Base-by-base conservation (phyloP, 2,113 vertebrate genomes). In the Myrmecobius fasciatus region DNA sequence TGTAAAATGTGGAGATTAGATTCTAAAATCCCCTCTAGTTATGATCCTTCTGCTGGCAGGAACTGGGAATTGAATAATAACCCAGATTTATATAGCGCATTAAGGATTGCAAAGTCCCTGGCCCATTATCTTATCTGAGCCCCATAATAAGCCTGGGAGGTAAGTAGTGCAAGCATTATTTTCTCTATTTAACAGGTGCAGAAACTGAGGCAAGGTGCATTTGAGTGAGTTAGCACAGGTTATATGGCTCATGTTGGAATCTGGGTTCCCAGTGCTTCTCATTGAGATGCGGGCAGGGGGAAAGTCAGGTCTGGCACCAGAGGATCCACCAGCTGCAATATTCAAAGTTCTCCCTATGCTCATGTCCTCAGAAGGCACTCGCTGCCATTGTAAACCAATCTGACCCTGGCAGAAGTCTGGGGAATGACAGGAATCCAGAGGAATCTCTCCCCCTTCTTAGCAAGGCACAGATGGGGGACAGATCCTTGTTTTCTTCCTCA, bases 1-100 rank as follows among this genome's bases (percentile, higher is more conserved):
- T 90, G 89, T 95, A 92, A 95, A 92, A 14, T n/a, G 60, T 67
- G 20, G 31, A 93, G 53, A 28, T 52, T 53, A 53, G 43, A 90
- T 49, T n/a, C 17, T 1, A 60, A 52, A 51, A 36, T 48, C 91
- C 25, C 48, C 49, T n/a, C 36, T 93, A 28, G 75, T 17, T 43
- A 8, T 52, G 92, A 96, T 53, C 25, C 53, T 49, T 67, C 92
- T 91, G 53, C 24, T 24, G 91, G 46, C 25, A 60, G 28, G 17
- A 43, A 90, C 46, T 24, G 47, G 51, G 46, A 43, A 75, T 31
- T 1, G 10, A 92, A 28, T n/a, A 90, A 8, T n/a, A 90, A 51
- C 89, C 43, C 28, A 83, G 36, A 83, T 83, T 83, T 83, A 83
- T 83, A 83, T 75, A 83, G n/a, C 43, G 1, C 67, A 83, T 83